Evolutionary conservation across 2,888 invertebrate genomes (phyloP), one percentile per base, ranked within the genome.

Genomic region (Drosophila neutralis): DNA sequence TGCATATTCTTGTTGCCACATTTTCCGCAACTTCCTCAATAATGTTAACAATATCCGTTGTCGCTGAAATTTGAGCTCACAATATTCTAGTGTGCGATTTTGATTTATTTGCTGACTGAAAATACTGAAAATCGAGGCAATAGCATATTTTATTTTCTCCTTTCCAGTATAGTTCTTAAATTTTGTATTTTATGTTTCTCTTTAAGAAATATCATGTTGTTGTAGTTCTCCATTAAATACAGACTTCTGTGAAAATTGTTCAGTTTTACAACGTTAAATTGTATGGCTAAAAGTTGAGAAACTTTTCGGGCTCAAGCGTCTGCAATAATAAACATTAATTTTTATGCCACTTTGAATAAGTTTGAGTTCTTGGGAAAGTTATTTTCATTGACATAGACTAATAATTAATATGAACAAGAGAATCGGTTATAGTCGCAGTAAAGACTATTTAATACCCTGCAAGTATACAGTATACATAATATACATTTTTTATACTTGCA

Each of bases 261-360:
- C 21, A 48, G 64, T 31, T 51, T 51, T 27, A 6, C 18, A 36
- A 45, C 8, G 29, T 36, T 18, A 51, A 61, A 49, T 63, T 63
- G 27, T 56, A 49, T 54, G 40, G 27, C 21, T 13, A 13, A n/a
- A 54, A 70, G 35, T 59, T 60, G 31, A n/a, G n/a, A 27, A 60
- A 71, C 31, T 54, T 71, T 71, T 31, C 53, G 35, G 38, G 40
- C 38, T 58, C 56, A 75, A 54, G 49, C 31, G 76, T 79, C 73
- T 61, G 74, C 61, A 49, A 73, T 73, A 73, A 73, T 73, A 73
- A 73, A 67, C 76, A 80, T 77, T 76, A 64, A 75, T 76, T 64
- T 80, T 77, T 80, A 77, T 80, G 80, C 24, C 63, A 77, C 53
- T 77, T 77, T 67, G 70, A 54, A 64, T 53, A 60, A 80, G 80